A percentile compares a stretch with the other conserved stretches of the same genome.
These are phyloP conservation scores for Drosophila pandora DNA, from an alignment of 1,140 invertebrate genomes.

Conservation along the genomic window DNA sequence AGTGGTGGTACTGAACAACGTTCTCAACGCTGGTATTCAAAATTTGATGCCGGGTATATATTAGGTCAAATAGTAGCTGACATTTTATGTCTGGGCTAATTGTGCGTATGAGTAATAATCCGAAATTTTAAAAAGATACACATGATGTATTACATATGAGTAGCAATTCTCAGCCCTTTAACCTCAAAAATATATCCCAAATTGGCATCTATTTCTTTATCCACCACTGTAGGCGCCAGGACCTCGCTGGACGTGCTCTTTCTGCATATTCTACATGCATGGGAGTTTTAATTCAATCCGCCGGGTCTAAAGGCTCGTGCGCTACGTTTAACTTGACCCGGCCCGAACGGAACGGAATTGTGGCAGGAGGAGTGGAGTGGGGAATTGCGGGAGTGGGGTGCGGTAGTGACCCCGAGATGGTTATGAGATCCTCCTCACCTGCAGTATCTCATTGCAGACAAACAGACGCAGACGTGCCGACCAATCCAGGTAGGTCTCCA, in stretches of 20 bases:
- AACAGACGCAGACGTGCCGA: conserved; percentile 81
- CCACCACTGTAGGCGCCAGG: conserved; percentile 8
- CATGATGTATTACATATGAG: too few relatives aligned
- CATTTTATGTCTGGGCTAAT: too few relatives aligned
- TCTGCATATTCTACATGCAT: conserved; percentile 64
- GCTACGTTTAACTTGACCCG: conserved; percentile 46
- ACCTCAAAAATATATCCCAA: neutral
- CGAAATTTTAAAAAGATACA: neutral
- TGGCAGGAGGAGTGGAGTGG: neutral
- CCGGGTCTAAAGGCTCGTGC: conserved; percentile 62
- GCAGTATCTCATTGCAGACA: conserved; percentile 83
- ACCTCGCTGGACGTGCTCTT: conserved; percentile 29
- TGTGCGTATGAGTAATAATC: too few relatives aligned
- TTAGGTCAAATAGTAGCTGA: too few relatives aligned
- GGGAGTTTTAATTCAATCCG: conserved; percentile 68
- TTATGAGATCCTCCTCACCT: conserved; percentile 63
- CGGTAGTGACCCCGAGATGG: conserved; percentile 24
- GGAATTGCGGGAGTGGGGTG: neutral
- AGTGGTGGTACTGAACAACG: neutral
- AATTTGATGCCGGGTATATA: too few relatives aligned
- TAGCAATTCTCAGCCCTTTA: too few relatives aligned
- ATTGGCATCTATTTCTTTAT: neutral
- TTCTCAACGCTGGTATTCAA: neutral
- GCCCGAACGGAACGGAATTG: neutral
- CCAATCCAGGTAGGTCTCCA: conserved; percentile 83